Conservation (phyloP, 2,113 vertebrate genomes). For the Toxotes chatareus region DNA sequence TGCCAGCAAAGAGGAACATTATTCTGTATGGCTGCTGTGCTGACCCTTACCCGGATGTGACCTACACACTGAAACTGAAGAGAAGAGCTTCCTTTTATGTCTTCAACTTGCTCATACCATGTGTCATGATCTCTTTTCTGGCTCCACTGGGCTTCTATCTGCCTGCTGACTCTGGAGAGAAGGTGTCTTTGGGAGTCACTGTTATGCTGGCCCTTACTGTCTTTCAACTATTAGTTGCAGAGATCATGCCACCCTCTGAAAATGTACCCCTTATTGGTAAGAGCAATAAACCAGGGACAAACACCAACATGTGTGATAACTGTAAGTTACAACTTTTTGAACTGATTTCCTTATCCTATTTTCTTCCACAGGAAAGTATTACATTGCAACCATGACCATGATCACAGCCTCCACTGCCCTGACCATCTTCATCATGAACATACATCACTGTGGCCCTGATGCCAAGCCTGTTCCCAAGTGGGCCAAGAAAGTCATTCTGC, state of each 20-base stretch:
- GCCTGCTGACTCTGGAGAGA: constrained; percentile 92
- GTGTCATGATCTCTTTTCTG: constrained; percentile 93
- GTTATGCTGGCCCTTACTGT: constrained; percentile 93
- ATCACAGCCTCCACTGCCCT: constrained; percentile 91
- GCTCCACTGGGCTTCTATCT: constrained; percentile 93
- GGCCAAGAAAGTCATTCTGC: constrained; percentile 88
- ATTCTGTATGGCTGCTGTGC: constrained; percentile 92
- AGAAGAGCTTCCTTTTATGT: constrained; percentile 91
- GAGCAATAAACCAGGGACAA: constrained; percentile 23
- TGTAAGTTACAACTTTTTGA: not conserved
- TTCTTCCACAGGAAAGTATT: constrained; percentile 89
- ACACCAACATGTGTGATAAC: not conserved
- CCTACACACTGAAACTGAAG: constrained; percentile 90
- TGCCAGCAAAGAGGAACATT: constrained; percentile 87
- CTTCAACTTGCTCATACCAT: constrained; percentile 93
- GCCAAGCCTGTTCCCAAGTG: constrained; percentile 89
- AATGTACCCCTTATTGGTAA: constrained; percentile 94
- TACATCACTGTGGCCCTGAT: constrained; percentile 91
- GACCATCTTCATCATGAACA: constrained; percentile 94
- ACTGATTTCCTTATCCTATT: constrained; percentile 12
- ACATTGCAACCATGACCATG: constrained; percentile 96
- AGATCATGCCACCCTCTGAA: constrained; percentile 94
- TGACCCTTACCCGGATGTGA: constrained; percentile 92
- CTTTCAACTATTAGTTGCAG: constrained; percentile 93
- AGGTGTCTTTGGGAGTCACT: constrained; percentile 92